Evolutionary conservation across 2,888 invertebrate species (phyloP).

Genomic region (Agrochola litura): DNA sequence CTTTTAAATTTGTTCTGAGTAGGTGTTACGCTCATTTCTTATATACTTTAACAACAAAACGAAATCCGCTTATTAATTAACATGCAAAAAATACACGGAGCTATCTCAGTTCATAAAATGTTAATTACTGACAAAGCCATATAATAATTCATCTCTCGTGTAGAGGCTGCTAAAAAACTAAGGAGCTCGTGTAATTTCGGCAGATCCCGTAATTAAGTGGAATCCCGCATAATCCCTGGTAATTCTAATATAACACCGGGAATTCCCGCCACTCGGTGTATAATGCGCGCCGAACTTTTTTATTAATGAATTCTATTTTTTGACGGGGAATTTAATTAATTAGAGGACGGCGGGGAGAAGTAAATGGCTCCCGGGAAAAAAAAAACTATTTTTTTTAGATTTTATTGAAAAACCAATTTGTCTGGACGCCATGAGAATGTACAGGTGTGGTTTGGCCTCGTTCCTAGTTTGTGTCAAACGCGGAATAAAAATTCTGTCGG

Average conservation of each 20-base stretch:
- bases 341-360: conserved; percentile 65
- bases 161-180: conserved; percentile 67
- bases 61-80: conserved; percentile 32
- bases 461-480: conserved; percentile 31
- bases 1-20: neutral
- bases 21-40: neutral
- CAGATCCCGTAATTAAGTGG: conserved; percentile 79
- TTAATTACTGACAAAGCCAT: conserved; percentile 59
- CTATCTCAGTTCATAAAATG: conserved; percentile 41
- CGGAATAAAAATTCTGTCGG: conserved; percentile 24
- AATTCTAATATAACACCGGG: conserved; percentile 81
- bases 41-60: conserved; percentile 6
- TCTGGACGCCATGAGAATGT: conserved; percentile 38
- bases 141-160: conserved; percentile 58
- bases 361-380: conserved; percentile 56
- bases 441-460: conserved; percentile 36
- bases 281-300: conserved; percentile 73
- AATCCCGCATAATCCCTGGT: conserved; percentile 81
- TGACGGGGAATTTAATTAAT: conserved; percentile 81
- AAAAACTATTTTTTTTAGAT: conserved; percentile 43
- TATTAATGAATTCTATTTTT: conserved; percentile 82
- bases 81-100: conserved; percentile 18
- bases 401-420: conserved; percentile 51
- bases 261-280: conserved; percentile 68
- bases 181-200: conserved; percentile 72